Percentiles rank a stretch among this genome's conserved stretches.
These are phyloP conservation scores for Poeciliopsis paucimaculata DNA, from an alignment of 2,797 vertebrate species.

Conservation along the genomic window DNA sequence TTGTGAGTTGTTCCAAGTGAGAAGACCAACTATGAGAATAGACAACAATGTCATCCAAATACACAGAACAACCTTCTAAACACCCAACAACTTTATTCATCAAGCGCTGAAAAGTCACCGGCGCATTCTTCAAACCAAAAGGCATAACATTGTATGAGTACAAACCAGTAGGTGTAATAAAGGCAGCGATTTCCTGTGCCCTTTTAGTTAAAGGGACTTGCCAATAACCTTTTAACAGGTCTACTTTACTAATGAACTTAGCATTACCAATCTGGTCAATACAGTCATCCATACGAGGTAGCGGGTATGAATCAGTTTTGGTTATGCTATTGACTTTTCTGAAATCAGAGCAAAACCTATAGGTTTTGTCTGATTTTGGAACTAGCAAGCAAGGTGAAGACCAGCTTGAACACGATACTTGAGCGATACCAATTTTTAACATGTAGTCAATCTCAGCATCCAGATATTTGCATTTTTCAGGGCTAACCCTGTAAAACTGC, in stretches of 20 bases:
- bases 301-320: background rate
- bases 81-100: no score
- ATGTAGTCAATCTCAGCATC: background rate
- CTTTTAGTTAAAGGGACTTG: background rate
- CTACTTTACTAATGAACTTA: background rate
- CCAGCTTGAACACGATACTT: background rate
- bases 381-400: background rate
- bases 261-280: background rate
- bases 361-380: background rate
- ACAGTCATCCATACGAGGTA: background rate
- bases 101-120: no score
- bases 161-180: no score
- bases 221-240: background rate
- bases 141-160: no score
- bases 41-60: no score
- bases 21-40: no score
- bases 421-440: background rate
- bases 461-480: background rate
- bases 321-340: background rate
- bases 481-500: background rate
- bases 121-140: no score
- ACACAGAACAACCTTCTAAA: no score
- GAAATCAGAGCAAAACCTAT: background rate
- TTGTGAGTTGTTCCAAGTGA: no score
- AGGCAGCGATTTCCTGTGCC: no score